Base-by-base conservation (phyloP, 1,140 invertebrate species). In the Diploscapter pachys region DNA sequence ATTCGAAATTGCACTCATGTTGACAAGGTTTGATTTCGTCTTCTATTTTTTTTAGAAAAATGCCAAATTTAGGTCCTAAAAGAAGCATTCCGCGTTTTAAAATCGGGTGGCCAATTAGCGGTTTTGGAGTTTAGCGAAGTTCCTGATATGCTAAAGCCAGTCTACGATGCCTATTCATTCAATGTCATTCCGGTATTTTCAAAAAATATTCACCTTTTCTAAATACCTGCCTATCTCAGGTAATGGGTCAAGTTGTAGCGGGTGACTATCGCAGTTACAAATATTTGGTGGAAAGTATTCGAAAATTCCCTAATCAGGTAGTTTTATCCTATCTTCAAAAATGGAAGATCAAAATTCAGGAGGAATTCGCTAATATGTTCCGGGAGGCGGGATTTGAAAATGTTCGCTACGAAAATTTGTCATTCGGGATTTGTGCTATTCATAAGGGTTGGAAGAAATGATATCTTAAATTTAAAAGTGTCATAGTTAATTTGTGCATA, bases 221-320 rank as follows among this genome's bases (percentile, higher is more conserved):
- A 31, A 31, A 0, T 31, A 31, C 31, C 31, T 31, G 31, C 31
- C 31, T 31, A 1, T 31, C 31, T 31, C 31, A 31, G 31, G 93
- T 94, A 0, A 89, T 99, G 89, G 96, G 96, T 0, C 92, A 96
- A 85, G 86, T 99, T 2, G 89, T 99, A 57, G 92, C 93, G n/a
- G 91, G 92, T 3, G 92, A 99, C 87, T 98, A 93, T 92, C 91
- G 95, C 80, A 92, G 96, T 9, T 99, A 99, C 87, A 92, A 98
- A 86, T 99, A 99, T 87, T 89, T 99, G 52, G 94, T 99, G 0
- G 95, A 99, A 87, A 98, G 95, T 88, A 99, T 99, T 77, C 88
- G 95, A 71, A 91, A 93, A 83, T 99, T 99, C 87, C 96, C 96
- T n/a, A 90, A 92, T 82, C 92, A 93, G 89, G 92, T 92, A 81